Conservation (phyloP, 1,140 invertebrate species). For the Drosophila guanche region DNA sequence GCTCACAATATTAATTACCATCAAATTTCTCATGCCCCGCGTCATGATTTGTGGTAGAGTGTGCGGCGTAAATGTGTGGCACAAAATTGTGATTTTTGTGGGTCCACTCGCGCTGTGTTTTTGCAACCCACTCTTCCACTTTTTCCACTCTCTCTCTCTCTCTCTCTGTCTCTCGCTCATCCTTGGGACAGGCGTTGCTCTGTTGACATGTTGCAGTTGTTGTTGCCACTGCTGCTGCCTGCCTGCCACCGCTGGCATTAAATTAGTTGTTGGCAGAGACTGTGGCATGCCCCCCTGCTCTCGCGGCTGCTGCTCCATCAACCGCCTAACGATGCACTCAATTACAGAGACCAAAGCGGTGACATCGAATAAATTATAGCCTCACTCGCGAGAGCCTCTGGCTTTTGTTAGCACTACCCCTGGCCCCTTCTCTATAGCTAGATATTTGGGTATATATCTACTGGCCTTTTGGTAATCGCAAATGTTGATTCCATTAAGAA, state of each 20-base stretch:
- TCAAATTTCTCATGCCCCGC: slow-evolving; percentile 75
- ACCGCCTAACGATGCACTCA: slow-evolving; percentile 76
- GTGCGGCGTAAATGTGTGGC: slow-evolving; percentile 62
- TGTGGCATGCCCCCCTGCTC: slow-evolving; percentile 48
- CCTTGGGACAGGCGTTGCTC: slow-evolving; percentile 66
- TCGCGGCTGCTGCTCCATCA: slow-evolving; percentile 27
- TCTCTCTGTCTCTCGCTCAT: slow-evolving; percentile 31
- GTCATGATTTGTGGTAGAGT: slow-evolving; percentile 65
- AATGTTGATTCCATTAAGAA: no score
- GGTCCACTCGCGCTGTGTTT: not conserved
- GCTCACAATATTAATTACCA: slow-evolving; percentile 81
- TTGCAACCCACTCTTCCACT: slow-evolving; percentile 1
- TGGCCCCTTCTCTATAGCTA: not conserved
- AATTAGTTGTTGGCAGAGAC: slow-evolving; percentile 78
- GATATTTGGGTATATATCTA: no score
- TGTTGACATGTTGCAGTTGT: slow-evolving; percentile 73
- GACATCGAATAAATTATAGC: slow-evolving; percentile 70
- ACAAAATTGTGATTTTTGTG: slow-evolving; percentile 65
- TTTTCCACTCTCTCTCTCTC: slow-evolving; percentile 36
- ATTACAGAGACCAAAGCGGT: slow-evolving; percentile 61
- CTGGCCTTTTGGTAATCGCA: no score
- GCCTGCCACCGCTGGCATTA: slow-evolving; percentile 64
- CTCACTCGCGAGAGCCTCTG: slow-evolving; percentile 28
- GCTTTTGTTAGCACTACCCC: slow-evolving; percentile 25
- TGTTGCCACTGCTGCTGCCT: slow-evolving; percentile 32